Evolutionary conservation across 2,888 invertebrate species (phyloP).

Genomic region (Pachydiplax longipennis): DNA sequence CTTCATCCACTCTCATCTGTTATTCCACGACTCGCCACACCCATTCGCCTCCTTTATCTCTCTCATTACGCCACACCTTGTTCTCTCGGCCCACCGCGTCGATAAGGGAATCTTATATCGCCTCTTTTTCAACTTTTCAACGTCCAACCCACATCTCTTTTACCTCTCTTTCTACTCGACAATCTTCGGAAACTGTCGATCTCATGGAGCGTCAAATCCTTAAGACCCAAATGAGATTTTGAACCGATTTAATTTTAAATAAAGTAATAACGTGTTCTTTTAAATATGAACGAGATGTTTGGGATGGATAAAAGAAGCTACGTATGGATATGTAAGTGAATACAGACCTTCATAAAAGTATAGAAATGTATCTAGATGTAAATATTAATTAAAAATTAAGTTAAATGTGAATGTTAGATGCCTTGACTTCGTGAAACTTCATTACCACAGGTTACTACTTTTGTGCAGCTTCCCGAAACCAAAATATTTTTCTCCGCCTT

Average conservation of each 20-base stretch:
- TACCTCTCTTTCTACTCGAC: neutral
- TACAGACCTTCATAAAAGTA: no score
- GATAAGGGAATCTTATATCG: conserved; percentile 15
- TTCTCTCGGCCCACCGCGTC: neutral
- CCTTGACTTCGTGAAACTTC: no score
- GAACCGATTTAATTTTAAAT: neutral
- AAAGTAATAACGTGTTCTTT: neutral
- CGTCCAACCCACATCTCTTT: neutral
- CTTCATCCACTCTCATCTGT: neutral
- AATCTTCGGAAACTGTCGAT: neutral
- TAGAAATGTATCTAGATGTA: no score
- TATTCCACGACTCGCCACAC: neutral
- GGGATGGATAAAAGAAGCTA: no score
- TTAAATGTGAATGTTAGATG: no score
- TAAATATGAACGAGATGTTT: neutral
- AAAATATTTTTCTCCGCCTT: no score
- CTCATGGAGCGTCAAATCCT: neutral
- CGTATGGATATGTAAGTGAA: no score
- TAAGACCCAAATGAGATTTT: neutral
- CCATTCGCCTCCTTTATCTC: neutral
- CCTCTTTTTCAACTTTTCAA: neutral
- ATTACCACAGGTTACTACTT: no score
- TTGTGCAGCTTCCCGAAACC: no score
- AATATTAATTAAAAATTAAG: no score
- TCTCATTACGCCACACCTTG: neutral